These are phyloP conservation scores for Philhelius pedissequus DNA, from an alignment of 2,888 invertebrate species.

Conservation along the genomic window DNA sequence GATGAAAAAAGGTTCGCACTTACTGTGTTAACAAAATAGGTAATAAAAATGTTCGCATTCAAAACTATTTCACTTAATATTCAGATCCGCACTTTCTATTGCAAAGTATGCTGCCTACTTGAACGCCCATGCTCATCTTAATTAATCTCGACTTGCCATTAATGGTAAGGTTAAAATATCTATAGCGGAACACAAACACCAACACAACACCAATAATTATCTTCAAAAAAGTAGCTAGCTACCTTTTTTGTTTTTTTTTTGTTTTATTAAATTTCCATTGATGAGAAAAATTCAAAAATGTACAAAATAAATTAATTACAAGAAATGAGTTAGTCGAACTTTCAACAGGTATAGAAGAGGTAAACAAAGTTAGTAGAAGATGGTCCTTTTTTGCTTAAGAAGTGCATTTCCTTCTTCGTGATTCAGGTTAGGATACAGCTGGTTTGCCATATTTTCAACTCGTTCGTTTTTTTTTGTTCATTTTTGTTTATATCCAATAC, in stretches of 20 bases:
- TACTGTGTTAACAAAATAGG: background rate
- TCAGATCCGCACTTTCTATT: conserved; percentile 35
- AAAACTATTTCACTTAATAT: conserved; percentile 4
- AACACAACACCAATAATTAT: background rate
- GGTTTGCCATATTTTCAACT: background rate
- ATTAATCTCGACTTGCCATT: background rate
- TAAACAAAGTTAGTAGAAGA: background rate
- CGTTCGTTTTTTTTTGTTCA: conserved; percentile 25
- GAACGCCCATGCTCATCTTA: conserved; percentile 49
- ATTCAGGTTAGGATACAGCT: conserved; percentile 11
- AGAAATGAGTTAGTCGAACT: conserved; percentile 27
- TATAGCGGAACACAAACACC: background rate
- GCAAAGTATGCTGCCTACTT: conserved; percentile 23
- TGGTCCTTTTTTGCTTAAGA: background rate
- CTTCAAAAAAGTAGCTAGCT: conserved; percentile 12
- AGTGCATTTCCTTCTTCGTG: background rate
- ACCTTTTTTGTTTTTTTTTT: no score
- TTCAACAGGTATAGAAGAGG: background rate
- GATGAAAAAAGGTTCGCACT: background rate
- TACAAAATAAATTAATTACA: conserved; percentile 52
- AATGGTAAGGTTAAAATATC: no score
- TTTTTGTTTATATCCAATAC: background rate
- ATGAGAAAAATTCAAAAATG: conserved; percentile 28
- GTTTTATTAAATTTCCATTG: conserved; percentile 26
- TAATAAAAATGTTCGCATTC: background rate